Percentiles rank a stretch among this genome's conserved stretches.
Evolutionary conservation across 2,797 vertebrate genomes (phyloP).

Genomic region (Cossypha polioptera): DNA sequence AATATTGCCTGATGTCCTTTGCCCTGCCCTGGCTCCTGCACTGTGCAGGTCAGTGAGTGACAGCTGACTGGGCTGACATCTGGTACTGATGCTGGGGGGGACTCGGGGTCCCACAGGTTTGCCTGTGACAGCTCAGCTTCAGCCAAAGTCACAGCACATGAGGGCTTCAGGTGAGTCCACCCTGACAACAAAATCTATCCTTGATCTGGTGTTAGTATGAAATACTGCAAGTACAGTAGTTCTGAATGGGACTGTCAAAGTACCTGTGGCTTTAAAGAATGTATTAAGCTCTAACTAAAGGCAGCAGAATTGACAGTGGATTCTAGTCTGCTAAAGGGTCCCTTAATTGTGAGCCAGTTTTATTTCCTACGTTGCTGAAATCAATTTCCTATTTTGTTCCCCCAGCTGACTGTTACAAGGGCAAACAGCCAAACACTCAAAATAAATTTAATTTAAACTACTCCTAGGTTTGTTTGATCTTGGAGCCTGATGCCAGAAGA

Average conservation of each 20-base stretch:
- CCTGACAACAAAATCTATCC: not conserved
- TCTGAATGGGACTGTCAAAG: not conserved
- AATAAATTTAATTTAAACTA: not conserved
- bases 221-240: not conserved
- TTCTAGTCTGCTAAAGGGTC: not conserved
- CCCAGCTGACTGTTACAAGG: not conserved
- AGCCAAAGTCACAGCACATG: not conserved
- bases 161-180: not conserved
- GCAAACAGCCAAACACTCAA: not conserved
- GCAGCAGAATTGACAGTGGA: not conserved
- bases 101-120: accelerated
- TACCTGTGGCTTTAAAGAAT: not conserved
- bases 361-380: not conserved
- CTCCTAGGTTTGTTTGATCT: not conserved
- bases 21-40: not conserved
- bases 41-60: not conserved
- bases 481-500: not conserved
- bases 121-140: not conserved
- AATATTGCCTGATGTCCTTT: not conserved
- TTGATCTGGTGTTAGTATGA: not conserved
- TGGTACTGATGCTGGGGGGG: accelerated
- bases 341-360: not conserved
- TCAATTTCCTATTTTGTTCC: not conserved
- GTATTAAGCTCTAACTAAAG: not conserved
- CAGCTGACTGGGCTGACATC: not conserved